phyloP scores from a whole-genome alignment of 2,797 vertebrate genomes.

The Chaetophractus vellerosus region DNA sequence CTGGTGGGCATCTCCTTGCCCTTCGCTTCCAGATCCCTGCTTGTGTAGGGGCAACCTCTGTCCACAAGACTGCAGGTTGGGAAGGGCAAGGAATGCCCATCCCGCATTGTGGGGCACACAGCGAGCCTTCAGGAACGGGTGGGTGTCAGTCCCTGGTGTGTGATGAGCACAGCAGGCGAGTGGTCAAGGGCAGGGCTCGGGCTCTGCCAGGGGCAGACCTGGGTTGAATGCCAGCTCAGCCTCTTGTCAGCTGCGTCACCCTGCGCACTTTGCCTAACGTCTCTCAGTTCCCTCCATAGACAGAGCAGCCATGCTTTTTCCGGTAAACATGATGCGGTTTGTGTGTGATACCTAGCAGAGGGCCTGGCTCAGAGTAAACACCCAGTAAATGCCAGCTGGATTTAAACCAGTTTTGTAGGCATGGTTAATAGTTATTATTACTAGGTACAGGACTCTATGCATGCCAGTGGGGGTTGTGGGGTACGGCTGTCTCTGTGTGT shows the following conservation, averaged over 20 bases:
- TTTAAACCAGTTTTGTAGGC: not conserved
- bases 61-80: not conserved
- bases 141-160: not conserved
- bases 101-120: not conserved
- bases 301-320: not conserved
- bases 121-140: rapidly evolving
- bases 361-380: not conserved
- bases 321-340: not conserved
- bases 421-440: not conserved
- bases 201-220: not conserved
- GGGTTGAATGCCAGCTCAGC: rapidly evolving
- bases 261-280: no score
- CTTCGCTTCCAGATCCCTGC: not conserved
- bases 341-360: not conserved
- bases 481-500: rapidly evolving
- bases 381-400: not conserved
- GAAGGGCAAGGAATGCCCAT: not conserved
- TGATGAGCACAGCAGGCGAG: not conserved
- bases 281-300: rapidly evolving
- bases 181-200: not conserved
- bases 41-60: not conserved
- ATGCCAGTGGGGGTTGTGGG: no score
- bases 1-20: rapidly evolving
- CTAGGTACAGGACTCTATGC: not conserved
- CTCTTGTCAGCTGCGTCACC: not conserved